Conservation (phyloP, 2,113 vertebrate species). For the Brachyhypopomus gauderio region DNA sequence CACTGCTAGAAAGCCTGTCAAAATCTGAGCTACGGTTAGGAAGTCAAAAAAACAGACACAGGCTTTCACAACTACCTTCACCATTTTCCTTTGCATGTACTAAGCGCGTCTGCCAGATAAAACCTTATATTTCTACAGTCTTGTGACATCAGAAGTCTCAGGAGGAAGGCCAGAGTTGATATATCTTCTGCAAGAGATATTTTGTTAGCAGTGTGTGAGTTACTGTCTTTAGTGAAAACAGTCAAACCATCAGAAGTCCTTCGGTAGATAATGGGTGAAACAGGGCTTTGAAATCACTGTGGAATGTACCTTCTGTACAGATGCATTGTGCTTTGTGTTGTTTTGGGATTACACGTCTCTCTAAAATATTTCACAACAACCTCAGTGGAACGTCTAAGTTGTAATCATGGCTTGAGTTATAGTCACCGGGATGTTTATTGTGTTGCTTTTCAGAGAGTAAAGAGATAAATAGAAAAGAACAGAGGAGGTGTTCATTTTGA, state of each 20-base stretch:
- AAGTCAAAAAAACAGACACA: background rate
- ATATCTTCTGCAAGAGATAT: background rate
- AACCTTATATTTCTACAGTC: background rate
- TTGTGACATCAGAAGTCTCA: background rate
- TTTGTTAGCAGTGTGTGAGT: constrained; percentile 26
- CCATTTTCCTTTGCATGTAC: background rate
- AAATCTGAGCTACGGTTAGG: background rate
- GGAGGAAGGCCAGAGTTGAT: background rate
- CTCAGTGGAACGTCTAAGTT: background rate
- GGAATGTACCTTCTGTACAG: constrained; percentile 27
- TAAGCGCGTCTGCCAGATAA: background rate
- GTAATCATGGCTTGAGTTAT: constrained; percentile 1
- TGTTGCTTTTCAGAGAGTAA: background rate
- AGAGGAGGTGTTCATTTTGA: too few relatives aligned
- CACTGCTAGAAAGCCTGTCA: too few relatives aligned
- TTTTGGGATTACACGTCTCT: constrained; percentile 25
- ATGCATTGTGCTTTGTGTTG: constrained; percentile 24
- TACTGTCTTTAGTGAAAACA: constrained; percentile 33
- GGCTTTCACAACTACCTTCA: background rate
- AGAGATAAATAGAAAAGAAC: background rate
- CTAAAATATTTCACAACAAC: background rate
- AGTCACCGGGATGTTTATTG: background rate
- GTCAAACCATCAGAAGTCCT: constrained; percentile 12
- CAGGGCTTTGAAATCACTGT: constrained; percentile 22
- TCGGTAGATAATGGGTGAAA: constrained; percentile 39